Percentiles rank a stretch among this genome's conserved stretches.
These are phyloP conservation scores for Dendrolimus houi DNA, from an alignment of 2,888 invertebrate species.

Conservation along the genomic window DNA sequence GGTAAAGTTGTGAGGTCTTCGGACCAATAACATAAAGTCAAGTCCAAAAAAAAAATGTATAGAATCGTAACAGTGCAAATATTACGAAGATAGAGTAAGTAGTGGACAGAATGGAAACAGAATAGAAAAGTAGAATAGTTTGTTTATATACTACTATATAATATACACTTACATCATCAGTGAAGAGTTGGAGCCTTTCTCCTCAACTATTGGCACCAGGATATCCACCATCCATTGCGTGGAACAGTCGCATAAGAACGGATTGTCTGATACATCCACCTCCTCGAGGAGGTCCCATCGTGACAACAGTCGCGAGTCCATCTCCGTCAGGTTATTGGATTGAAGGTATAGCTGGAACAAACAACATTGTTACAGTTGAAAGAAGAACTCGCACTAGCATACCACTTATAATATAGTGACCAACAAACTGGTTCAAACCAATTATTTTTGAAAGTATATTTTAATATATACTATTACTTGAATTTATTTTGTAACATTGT, in stretches of 20 bases:
- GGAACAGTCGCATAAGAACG: conserved; percentile 87
- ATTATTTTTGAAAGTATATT: too few relatives aligned
- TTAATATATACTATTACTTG: too few relatives aligned
- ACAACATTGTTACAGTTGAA: not conserved
- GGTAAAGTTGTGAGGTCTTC: too few relatives aligned
- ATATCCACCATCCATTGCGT: conserved; percentile 85
- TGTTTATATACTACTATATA: too few relatives aligned
- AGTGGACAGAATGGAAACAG: too few relatives aligned
- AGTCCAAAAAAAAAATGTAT: too few relatives aligned
- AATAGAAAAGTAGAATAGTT: too few relatives aligned
- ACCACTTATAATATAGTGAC: not conserved
- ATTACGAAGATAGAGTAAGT: too few relatives aligned
- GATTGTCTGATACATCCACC: conserved; percentile 83
- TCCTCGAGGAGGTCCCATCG: conserved; percentile 82
- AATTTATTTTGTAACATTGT: too few relatives aligned
- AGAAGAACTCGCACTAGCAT: conserved; percentile 1
- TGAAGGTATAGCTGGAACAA: conserved; percentile 79
- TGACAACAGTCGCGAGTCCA: conserved; percentile 79
- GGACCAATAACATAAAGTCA: too few relatives aligned
- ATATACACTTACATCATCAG: conserved; percentile 57
- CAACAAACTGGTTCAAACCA: too few relatives aligned
- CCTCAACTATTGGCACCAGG: conserved; percentile 74
- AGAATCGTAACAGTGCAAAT: too few relatives aligned
- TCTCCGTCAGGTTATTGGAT: conserved; percentile 81
- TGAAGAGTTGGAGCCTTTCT: conserved; percentile 48